Base-by-base conservation (phyloP, 2,113 vertebrate genomes). In the Chamaetylas fuelleborni region DNA sequence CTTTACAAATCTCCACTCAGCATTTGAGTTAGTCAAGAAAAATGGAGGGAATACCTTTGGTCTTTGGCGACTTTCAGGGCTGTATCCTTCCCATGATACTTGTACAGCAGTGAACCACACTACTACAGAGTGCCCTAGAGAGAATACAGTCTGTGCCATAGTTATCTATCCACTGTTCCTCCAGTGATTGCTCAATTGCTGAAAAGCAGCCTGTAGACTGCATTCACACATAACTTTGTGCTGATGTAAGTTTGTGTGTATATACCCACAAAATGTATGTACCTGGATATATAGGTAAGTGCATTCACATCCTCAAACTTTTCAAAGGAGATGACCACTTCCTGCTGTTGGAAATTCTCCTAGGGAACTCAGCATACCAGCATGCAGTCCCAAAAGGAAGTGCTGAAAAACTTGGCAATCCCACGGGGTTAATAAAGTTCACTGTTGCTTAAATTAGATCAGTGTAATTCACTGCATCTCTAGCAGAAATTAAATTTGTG, bases 401-500 rank as follows among this genome's bases (percentile, higher is more conserved):
- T 89, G 34, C 88, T 93, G 95, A 95, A 95, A 94, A 96, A 86
- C 81, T 91, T 81, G 6, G 87, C 88, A 91, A 90, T 95, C 79
- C 83, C 84, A 38, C 9, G 82, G 95, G 95, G 94, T 97, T 97
- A 95, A 96, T 94, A 88, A 97, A 97, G 96, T 97, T 97, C 96
- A 94, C 76, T 85, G 93, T 85, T 95, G 48, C 96, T 97, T 97
- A 96, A 95, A 96, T 97, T 97, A 97, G 96, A 97, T 95, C 95
- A 92, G 70, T 81, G 88, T 96, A 95, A 97, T 96, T 96, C 94
- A 93, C 83, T 93, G 85, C 77, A 85, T 90, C 73, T 92, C 86
- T 85, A 78, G 76, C 28, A 61, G 93, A 97, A 97, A 97, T 97
- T 95, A 91, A 96, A 95, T 96, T 96, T 97, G 90, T 85, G 93